Base-by-base conservation (phyloP, 2,888 invertebrate genomes). In the Polietes domitor region DNA sequence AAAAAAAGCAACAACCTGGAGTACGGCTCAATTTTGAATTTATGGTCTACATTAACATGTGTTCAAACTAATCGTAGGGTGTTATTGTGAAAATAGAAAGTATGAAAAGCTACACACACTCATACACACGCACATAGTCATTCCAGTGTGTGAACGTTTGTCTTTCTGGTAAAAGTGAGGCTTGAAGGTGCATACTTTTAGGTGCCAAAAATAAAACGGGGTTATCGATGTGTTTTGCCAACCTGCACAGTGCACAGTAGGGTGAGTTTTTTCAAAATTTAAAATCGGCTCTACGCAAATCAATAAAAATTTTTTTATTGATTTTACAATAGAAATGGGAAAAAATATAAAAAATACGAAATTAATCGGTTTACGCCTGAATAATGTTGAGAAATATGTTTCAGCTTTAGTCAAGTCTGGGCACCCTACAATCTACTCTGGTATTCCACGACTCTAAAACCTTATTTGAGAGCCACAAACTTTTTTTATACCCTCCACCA, bases 1-100 rank as follows among this genome's bases (percentile, higher is more conserved):
- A 47, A 7, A 41, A 24, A 12, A 71, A 74, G 74, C 77, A 32
- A 37, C 7, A 37, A 37, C n/a, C 58, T 19, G 17, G 24, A 79
- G 50, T 68, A 63, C 26, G 84, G 84, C 81, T 84, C 81, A 84
- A 73, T 79, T 84, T 79, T 81, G 61, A 84, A 81, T 84, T 84
- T 81, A 84, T 84, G 21, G 68, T 78, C 53, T 68, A 76, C 76
- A 81, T 79, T 81, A 84, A 81, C 81, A 84, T 84, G 81, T 81
- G 84, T 79, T 81, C 76, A n/a, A 79, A 81, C 81, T 79, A 84
- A 84, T 84, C 78, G 84, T 72, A 76, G 76, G 70, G 76, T 73
- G 75, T 73, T 84, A 76, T 78, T 80, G 47, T 74, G 43, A 26
- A 53, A 53, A 65, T 17, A 32, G 63, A 63, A 63, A 65, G 65